Conservation (phyloP, 2,113 vertebrate species). For the Hippocampus mohnikei region DNA sequence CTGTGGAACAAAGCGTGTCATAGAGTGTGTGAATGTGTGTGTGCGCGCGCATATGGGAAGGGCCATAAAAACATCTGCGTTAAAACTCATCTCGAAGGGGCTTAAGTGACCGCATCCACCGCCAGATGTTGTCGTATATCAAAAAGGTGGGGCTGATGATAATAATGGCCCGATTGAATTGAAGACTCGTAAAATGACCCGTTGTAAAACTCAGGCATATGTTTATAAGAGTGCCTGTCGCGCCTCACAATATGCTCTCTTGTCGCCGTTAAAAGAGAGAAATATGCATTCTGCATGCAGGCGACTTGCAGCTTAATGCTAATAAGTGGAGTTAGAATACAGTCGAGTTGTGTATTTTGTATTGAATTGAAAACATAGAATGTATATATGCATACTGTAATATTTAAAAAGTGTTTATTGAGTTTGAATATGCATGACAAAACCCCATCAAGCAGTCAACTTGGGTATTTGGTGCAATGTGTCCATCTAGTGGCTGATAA, state of each 20-base stretch:
- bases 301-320: conserved; percentile 14
- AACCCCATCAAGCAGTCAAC: neutral
- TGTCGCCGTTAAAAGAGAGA: conserved; percentile 40
- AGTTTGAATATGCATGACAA: neutral
- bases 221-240: conserved; percentile 52
- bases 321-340: neutral
- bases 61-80: conserved; percentile 41
- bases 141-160: conserved; percentile 61
- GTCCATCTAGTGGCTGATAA: conserved; percentile 51
- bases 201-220: conserved; percentile 54
- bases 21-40: neutral
- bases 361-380: neutral
- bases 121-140: conserved; percentile 69
- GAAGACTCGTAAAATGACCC: conserved; percentile 56
- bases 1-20: conserved; percentile 8
- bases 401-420: neutral
- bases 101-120: conserved; percentile 39
- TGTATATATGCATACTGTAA: neutral
- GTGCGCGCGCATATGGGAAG: conserved; percentile 39
- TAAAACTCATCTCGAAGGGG: conserved; percentile 41
- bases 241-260: conserved; percentile 63
- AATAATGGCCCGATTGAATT: conserved; percentile 64
- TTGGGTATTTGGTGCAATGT: conserved; percentile 34
- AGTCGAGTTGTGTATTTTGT: neutral
- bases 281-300: conserved; percentile 21